Percentiles rank a stretch among this genome's conserved stretches.
Conservation (phyloP, 2,113 vertebrate species). For the Melanerpes aurifrons region DNA sequence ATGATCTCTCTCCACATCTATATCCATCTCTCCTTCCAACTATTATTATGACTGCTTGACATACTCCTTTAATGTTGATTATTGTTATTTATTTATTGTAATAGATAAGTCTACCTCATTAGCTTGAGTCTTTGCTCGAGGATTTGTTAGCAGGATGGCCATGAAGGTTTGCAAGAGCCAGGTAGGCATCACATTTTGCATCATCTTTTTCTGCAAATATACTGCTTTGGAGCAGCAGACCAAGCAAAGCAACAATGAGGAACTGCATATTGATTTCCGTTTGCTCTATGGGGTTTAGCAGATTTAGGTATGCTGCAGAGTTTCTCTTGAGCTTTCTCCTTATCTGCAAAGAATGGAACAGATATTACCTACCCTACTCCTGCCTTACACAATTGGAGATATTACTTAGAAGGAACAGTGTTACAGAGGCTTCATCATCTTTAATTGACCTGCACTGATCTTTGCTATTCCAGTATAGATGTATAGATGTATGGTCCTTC, state of each 20-base stretch:
- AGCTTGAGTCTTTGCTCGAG: background rate
- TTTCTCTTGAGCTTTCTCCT: background rate
- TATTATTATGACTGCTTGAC: background rate
- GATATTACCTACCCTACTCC: background rate
- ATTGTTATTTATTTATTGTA: background rate
- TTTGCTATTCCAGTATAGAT: conserved; percentile 10
- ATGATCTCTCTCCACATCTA: too few species aligned
- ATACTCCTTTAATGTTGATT: background rate
- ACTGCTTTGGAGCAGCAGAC: background rate
- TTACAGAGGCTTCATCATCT: background rate
- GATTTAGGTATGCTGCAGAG: background rate
- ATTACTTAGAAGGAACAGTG: background rate
- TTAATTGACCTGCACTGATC: background rate
- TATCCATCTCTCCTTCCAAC: background rate
- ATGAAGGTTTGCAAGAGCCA: background rate
- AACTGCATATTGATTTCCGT: background rate
- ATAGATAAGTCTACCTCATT: background rate
- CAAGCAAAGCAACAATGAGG: background rate
- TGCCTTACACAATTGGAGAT: background rate
- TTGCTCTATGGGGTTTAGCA: background rate
- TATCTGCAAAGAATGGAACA: background rate
- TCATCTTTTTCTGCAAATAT: background rate
- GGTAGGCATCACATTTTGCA: background rate
- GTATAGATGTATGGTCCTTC: background rate
- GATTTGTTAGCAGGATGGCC: background rate